Base-by-base conservation (phyloP, 1,140 invertebrate genomes). In the Drosophila tsacasi region DNA sequence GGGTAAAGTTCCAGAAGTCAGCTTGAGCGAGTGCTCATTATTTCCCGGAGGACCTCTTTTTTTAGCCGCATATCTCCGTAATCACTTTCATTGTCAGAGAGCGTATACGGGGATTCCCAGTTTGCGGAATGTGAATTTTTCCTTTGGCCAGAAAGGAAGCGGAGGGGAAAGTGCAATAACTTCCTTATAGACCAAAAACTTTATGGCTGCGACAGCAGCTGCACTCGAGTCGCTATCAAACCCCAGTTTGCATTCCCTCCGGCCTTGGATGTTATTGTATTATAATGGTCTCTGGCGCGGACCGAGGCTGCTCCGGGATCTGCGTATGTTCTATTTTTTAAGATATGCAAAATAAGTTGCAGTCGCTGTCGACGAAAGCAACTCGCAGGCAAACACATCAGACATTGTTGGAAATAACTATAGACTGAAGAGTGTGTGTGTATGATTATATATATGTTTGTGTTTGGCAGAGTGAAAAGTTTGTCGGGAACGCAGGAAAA, bases 271-370 rank as follows among this genome's bases (percentile, higher is more conserved):
- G 71, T 74, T 74, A 74, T 74, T 74, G 67, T 73, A 73, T 73
- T 73, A 73, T 73, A 87, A 77, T 87, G 69, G 84, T 62, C 77
- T 84, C 69, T 75, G 68, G 67, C 23, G 63, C 60, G 54, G 67
- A 57, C 42, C 42, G 49, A 30, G 67, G 37, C 42, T 77, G 74
- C 55, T 39, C 3, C 39, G 25, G 54, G 40, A 60, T 63, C 62
- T 84, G 83, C 80, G 83, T 80, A 80, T 83, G 83, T 77, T 80
- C 73, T 64, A 81, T 89, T 87, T 84, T 74, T 81, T 64, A 89
- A 84, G 81, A 89, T 87, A 87, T 87, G 84, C 76, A 77, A 83
- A 89, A 81, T 84, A 89, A 89, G 77, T 87, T 89, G 84, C 76
- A 87, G 69, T 86, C 79, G 65, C 69, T 72, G 67, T 59, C 42